Conservation (phyloP, 1,140 invertebrate species). For the Drosophila santomea region DNA sequence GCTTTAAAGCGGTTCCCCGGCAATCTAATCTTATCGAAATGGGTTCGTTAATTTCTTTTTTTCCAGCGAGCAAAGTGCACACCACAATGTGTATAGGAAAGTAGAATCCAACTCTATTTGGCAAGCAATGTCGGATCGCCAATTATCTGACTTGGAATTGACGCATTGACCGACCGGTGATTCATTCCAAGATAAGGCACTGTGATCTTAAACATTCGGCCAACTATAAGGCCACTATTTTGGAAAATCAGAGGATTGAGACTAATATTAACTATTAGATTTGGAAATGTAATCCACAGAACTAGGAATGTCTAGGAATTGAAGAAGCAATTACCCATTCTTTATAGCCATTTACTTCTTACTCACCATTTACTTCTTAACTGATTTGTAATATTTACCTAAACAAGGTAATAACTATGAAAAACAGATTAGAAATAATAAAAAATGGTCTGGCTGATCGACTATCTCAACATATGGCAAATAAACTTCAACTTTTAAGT, state of each 20-base stretch:
- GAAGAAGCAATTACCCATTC: neutral
- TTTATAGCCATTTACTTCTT: neutral
- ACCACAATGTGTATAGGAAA: slow-evolving; percentile 10
- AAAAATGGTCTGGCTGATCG: too few species aligned
- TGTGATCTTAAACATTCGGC: slow-evolving; percentile 18
- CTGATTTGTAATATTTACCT: neutral
- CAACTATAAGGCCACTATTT: neutral
- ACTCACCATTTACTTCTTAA: neutral
- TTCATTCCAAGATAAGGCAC: slow-evolving; percentile 28
- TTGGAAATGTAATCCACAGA: slow-evolving; percentile 1
- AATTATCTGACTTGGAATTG: slow-evolving; percentile 42
- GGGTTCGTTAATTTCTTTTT: slow-evolving; percentile 31
- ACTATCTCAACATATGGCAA: neutral
- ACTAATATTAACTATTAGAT: slow-evolving; percentile 1
- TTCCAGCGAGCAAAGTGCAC: slow-evolving; percentile 34
- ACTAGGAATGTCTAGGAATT: slow-evolving; percentile 6
- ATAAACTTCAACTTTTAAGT: slow-evolving; percentile 29
- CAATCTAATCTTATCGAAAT: slow-evolving; percentile 53
- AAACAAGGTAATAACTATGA: neutral
- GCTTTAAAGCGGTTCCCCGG: neutral
- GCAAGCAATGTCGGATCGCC: slow-evolving; percentile 16
- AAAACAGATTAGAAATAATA: neutral
- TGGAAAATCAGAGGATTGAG: neutral
- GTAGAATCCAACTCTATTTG: slow-evolving; percentile 36
- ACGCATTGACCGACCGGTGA: slow-evolving; percentile 17